phyloP scores from a whole-genome alignment of 2,797 vertebrate species.

The Leuciscus waleckii region DNA sequence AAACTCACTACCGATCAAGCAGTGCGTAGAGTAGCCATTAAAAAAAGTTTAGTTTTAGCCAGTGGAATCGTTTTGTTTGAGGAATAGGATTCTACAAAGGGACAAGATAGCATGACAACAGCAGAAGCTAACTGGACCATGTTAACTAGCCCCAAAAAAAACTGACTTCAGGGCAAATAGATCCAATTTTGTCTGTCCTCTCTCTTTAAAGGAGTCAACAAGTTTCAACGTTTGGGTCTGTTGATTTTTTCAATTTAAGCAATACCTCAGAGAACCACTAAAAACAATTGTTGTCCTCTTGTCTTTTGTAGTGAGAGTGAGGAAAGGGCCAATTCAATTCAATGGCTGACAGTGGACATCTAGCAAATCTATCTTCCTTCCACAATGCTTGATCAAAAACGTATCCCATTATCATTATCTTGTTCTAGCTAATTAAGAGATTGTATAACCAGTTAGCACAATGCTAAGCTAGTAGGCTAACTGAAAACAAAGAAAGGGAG shows the following conservation, averaged over 20 bases:
- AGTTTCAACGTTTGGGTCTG: neutral
- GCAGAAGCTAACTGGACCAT: neutral
- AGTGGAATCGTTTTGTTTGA: neutral
- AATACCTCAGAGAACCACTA: constrained; percentile 5
- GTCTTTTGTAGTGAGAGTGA: neutral
- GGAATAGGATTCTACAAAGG: neutral
- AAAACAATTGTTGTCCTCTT: constrained; percentile 1
- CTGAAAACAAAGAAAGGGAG: neutral
- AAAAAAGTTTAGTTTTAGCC: neutral
- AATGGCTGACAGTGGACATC: neutral
- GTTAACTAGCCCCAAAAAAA: neutral
- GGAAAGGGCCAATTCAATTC: neutral
- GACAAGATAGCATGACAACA: neutral
- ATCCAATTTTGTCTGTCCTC: neutral
- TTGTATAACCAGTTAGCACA: neutral
- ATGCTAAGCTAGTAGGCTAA: neutral
- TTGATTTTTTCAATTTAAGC: constrained; percentile 7
- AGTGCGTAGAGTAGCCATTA: neutral
- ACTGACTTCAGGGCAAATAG: neutral
- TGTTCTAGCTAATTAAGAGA: neutral
- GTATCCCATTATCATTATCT: neutral
- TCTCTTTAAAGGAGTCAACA: constrained; percentile 5
- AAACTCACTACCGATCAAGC: neutral
- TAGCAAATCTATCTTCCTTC: neutral
- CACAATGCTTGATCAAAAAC: neutral